Evolutionary conservation across 2,888 invertebrate genomes (phyloP), one percentile per base, ranked within the genome.

Genomic region (Pristionchus exspectatus): DNA sequence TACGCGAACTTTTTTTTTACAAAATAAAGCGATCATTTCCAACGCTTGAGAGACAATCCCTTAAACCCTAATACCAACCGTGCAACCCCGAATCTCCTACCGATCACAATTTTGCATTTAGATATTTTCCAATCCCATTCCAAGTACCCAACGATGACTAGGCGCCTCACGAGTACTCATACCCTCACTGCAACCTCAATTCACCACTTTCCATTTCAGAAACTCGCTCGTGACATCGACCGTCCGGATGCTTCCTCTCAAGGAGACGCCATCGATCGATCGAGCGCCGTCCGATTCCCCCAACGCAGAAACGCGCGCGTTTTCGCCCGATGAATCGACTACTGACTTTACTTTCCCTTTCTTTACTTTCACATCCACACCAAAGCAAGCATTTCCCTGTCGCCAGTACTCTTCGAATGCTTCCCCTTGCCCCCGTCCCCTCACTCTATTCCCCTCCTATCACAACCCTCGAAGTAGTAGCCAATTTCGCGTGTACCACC

Each of bases 251-350:
- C 84, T n/a, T 50, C 84, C 33, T 33, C 59, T 85, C 84, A 85
- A 54, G 54, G 38, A n/a, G 81, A 85, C 2, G 30, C 24, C 18
- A 85, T 85, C 12, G 84, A 33, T 9, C n/a, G 59, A 30, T 27
- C 59, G 7, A 59, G 27, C 27, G 84, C 56, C 33, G 33, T 85
- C 59, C 21, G 84, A 85, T 59, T 85, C 56, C 84, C 84, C 33
- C 84, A 85, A 33, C 84, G 84, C 59, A 85, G 84, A 85, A 85
- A 85, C 59, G 84, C 84, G 5, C 84, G 84, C 59, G 84, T 85
- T 85, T 85, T 85, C 84, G 84, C 84, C 30, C 56, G 84, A 59
- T 85, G 59, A 85, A 38, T 33, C 59, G n/a, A 24, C 38, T 44
- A 81, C n/a, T 81, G n/a, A 50, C 81, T 50, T n/a, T 81, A 44